These are phyloP conservation scores for Trichacis sp. DNA, from an alignment of 2,888 invertebrate genomes.

Conservation along the genomic window DNA sequence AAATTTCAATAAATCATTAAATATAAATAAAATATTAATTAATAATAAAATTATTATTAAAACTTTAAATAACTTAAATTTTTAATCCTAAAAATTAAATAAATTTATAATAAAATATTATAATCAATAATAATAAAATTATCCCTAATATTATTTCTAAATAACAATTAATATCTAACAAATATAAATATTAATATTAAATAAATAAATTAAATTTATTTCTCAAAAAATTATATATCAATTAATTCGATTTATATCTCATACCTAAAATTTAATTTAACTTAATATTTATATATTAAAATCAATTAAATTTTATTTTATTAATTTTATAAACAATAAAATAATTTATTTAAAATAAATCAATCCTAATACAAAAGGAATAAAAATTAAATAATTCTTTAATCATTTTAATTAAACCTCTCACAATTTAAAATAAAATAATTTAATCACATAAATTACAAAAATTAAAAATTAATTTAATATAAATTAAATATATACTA, in stretches of 20 bases:
- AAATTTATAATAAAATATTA: conserved; percentile 66
- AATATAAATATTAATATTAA: conserved; percentile 69
- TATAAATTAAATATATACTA: conserved; percentile 25
- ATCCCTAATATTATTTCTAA: conserved; percentile 60
- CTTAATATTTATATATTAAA: conserved; percentile 75
- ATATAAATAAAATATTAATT: conserved; percentile 29
- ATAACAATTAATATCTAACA: conserved; percentile 48
- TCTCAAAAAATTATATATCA: conserved; percentile 78
- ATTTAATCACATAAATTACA: conserved; percentile 69
- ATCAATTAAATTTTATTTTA: conserved; percentile 74
- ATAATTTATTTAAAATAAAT: conserved; percentile 69
- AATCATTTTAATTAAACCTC: conserved; percentile 54
- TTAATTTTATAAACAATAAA: conserved; percentile 74
- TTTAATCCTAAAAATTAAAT: conserved; percentile 73
- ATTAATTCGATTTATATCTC: conserved; percentile 77
- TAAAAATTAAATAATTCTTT: conserved; percentile 74
- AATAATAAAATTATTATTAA: conserved; percentile 30
- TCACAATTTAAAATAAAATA: conserved; percentile 58
- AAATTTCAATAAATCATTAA: conserved; percentile 56
- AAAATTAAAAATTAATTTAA: conserved; percentile 69
- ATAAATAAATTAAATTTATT: conserved; percentile 74
- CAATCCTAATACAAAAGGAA: conserved; percentile 83
- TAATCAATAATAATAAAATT: conserved; percentile 69
- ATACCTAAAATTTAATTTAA: conserved; percentile 74
- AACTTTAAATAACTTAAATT: conserved; percentile 68